Evolutionary conservation across 2,888 invertebrate genomes (phyloP).

Genomic region (Sphecodes monilicornis): DNA sequence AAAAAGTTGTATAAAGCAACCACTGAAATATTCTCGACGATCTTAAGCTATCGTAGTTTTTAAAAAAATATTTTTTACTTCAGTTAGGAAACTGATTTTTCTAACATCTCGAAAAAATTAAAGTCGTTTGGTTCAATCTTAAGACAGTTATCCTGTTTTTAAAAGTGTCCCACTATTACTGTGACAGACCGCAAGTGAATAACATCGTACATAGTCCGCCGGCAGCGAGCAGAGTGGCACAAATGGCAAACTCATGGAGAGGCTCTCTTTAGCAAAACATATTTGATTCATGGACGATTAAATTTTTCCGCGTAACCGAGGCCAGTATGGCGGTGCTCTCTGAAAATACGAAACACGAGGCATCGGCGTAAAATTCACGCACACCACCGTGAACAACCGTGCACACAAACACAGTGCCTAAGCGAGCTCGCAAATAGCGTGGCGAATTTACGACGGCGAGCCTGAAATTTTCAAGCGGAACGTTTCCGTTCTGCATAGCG

Average conservation of each 20-base stretch:
- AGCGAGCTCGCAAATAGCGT: slow-evolving; percentile 22
- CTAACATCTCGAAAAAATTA: too few relatives aligned
- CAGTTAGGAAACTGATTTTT: too few relatives aligned
- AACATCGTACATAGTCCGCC: not conserved
- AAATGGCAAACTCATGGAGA: slow-evolving; percentile 16
- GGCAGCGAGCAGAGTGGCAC: not conserved
- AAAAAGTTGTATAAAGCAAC: too few relatives aligned
- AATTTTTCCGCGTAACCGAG: slow-evolving; percentile 20
- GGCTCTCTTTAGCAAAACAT: slow-evolving; percentile 47
- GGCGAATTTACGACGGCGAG: slow-evolving; percentile 36
- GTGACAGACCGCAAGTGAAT: not conserved
- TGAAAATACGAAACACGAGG: slow-evolving; percentile 13
- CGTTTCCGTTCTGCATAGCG: not conserved
- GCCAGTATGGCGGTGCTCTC: not conserved
- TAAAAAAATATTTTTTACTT: too few relatives aligned
- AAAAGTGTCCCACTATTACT: too few relatives aligned
- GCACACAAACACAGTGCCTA: not conserved
- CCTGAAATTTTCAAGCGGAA: slow-evolving; percentile 33
- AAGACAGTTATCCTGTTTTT: too few relatives aligned
- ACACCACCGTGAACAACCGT: not conserved
- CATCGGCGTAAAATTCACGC: slow-evolving; percentile 6
- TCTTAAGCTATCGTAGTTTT: too few relatives aligned
- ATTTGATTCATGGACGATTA: slow-evolving; percentile 62
- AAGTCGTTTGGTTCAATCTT: too few relatives aligned
- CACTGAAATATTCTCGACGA: too few relatives aligned